phyloP scores from a whole-genome alignment of 2,888 invertebrate genomes.

The Euclidia mi region DNA sequence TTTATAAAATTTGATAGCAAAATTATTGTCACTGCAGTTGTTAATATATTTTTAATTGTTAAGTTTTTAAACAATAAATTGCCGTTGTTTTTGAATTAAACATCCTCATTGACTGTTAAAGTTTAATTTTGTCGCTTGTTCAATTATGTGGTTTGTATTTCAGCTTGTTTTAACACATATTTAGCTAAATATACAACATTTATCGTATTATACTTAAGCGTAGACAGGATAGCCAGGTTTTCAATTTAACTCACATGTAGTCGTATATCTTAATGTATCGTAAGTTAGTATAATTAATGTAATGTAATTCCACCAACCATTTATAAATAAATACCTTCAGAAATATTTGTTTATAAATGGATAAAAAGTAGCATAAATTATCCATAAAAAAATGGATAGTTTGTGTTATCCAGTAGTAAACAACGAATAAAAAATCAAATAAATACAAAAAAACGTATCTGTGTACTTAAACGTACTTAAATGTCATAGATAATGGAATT shows the following conservation, averaged over 20 bases:
- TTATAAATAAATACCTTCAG: conserved; percentile 53
- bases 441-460: conserved; percentile 83
- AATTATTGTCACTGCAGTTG: conserved; percentile 11
- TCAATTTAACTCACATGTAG: conserved; percentile 87
- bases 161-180: conserved; percentile 78
- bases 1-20: conserved; percentile 2
- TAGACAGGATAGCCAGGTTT: conserved; percentile 90
- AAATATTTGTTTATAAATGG: conserved; percentile 71
- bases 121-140: conserved; percentile 76
- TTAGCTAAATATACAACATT: conserved; percentile 88
- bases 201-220: conserved; percentile 80
- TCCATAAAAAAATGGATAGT: conserved; percentile 61
- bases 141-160: conserved; percentile 75
- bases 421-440: conserved; percentile 85
- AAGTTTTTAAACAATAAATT: conserved; percentile 84
- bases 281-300: conserved; percentile 88
- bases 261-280: conserved; percentile 73
- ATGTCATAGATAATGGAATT: conserved; percentile 83
- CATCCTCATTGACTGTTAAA: conserved; percentile 87
- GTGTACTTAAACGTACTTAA: conserved; percentile 80
- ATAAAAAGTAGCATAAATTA: conserved; percentile 65
- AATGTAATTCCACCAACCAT: conserved; percentile 78
- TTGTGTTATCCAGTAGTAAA: conserved; percentile 80
- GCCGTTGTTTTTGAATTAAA: conserved; percentile 86
- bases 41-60: conserved; percentile 70